Evolutionary conservation across 2,888 invertebrate genomes (phyloP).

Genomic region (Chesias legatella): DNA sequence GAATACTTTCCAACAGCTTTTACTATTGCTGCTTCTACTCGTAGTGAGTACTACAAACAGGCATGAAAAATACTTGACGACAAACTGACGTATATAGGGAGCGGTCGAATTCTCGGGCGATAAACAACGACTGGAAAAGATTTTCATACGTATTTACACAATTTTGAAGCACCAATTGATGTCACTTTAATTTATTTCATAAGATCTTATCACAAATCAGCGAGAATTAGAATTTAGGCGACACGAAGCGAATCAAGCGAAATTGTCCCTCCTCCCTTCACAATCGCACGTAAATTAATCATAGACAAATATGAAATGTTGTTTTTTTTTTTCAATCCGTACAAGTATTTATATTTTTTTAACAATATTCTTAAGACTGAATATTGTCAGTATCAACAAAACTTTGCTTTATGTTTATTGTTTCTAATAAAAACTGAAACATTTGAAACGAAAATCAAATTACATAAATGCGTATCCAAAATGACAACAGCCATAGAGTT

Average conservation of each 20-base stretch:
- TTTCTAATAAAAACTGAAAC: too few relatives aligned
- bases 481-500: too few relatives aligned
- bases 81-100: conserved; percentile 72
- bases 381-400: too few relatives aligned
- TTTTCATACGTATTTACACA: conserved; percentile 48
- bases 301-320: conserved; percentile 54
- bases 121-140: conserved; percentile 39
- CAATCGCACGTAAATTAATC: conserved; percentile 47
- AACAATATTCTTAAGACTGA: too few relatives aligned
- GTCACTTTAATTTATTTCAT: conserved; percentile 58
- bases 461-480: too few relatives aligned
- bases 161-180: conserved; percentile 50
- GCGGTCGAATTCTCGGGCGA: conserved; percentile 68
- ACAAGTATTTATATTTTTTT: too few relatives aligned
- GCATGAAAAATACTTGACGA: conserved; percentile 74
- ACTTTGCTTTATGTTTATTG: too few relatives aligned
- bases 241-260: conserved; percentile 66
- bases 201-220: conserved; percentile 61
- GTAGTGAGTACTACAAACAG: conserved; percentile 68
- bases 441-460: too few relatives aligned
- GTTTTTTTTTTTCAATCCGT: conserved; percentile 16
- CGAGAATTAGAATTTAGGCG: conserved; percentile 62
- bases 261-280: conserved; percentile 67
- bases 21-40: conserved; percentile 72
- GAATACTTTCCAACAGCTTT: conserved; percentile 78